Percentiles rank a stretch among this genome's conserved stretches.
These are phyloP conservation scores for Telmatherina bonti DNA, from an alignment of 2,797 vertebrate species.

Conservation along the genomic window DNA sequence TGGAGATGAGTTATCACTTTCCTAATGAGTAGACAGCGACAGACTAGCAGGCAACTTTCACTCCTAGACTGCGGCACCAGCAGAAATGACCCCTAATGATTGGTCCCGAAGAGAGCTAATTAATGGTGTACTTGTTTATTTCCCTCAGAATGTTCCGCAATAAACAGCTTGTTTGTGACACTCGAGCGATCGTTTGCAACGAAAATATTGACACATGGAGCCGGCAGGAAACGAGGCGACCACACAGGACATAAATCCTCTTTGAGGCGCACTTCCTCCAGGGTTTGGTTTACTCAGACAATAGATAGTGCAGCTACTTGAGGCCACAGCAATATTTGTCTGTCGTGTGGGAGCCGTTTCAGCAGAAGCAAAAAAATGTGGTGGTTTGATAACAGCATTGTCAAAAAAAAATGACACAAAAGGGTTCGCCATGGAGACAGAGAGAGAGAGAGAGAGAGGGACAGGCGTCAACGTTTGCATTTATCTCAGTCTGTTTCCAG, in stretches of 20 bases:
- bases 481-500: conserved; percentile 45
- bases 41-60: conserved; percentile 66
- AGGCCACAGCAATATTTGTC: conserved; percentile 62
- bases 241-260: conserved; percentile 69
- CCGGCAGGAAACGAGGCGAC: conserved; percentile 62
- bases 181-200: conserved; percentile 35
- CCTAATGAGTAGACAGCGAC: conserved; percentile 66
- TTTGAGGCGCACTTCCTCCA: conserved; percentile 61
- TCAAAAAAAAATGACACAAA: conserved; percentile 13
- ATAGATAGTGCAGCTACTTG: conserved; percentile 52
- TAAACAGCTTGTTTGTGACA: conserved; percentile 71
- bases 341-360: conserved; percentile 54
- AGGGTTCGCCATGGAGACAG: background rate
- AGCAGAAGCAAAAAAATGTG: conserved; percentile 21
- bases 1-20: conserved; percentile 63
- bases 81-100: conserved; percentile 59
- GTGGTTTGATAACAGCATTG: conserved; percentile 61
- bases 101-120: conserved; percentile 53
- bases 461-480: conserved; percentile 45
- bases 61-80: conserved; percentile 47
- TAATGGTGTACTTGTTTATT: conserved; percentile 71
- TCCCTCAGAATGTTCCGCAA: conserved; percentile 48
- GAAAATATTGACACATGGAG: conserved; percentile 65
- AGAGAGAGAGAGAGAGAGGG: conserved; percentile 9
- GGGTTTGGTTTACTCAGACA: conserved; percentile 62